Base-by-base conservation (phyloP, 2,888 invertebrate genomes). In the Endotricha flammealis region DNA sequence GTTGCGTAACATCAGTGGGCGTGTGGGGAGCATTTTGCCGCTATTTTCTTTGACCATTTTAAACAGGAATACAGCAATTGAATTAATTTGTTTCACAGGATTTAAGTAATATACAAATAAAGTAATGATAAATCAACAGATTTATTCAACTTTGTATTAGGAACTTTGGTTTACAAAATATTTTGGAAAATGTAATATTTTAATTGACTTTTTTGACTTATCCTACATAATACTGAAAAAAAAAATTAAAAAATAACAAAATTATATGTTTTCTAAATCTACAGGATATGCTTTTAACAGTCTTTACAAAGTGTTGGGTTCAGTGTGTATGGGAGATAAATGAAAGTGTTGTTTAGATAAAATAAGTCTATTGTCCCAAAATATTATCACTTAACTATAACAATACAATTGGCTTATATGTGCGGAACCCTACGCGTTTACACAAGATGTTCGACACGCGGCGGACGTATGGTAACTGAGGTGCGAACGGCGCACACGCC, bases 21-120 rank as follows among this genome's bases (percentile, higher is more conserved):
- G 36, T 36, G 40, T 40, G 36, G 39, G 36, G 36, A 39, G 39
- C 39, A 42, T 39, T 39, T 42, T 36, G 31, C 41, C 41, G 35
- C 38, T 17, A 9, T 23, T 31, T 30, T 33, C 30, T 17, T 37
- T 24, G 17, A 14, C 14, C 8, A 28, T 34, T 39, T 35, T 34
- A 23, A 12, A n/a, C 2, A 12, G 11, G 22, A 2, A 10, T 9
- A 24, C 13, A 5, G 10, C 31, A 20, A 31, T 31, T 12, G 31
- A 31, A 31, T 31, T 31, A 22, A 8, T 31, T 31, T 22, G 36
- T 22, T 17, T 31, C 22, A 12, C 31, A 31, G 22, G 31, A 31
- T 22, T 31, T 31, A 22, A 31, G 7, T 22, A 22, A 31, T 22
- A 31, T 10, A 30, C 30, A 17, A 17, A 30, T 17, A n/a, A 30